phyloP scores from a whole-genome alignment of 2,113 vertebrate genomes.

The Myocastor coypus region DNA sequence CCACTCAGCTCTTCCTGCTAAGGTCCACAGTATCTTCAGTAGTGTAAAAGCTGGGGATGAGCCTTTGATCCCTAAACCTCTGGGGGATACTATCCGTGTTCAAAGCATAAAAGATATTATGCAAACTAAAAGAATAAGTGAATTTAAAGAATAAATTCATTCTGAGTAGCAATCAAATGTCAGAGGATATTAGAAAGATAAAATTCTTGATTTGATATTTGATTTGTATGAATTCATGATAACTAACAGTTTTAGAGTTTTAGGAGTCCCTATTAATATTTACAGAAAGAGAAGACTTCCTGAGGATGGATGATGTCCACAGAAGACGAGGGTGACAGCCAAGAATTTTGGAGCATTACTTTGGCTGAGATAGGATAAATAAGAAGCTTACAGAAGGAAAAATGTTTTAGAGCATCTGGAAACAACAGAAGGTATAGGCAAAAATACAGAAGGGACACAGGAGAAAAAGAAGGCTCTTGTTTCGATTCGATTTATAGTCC shows the following conservation, averaged over 20 bases:
- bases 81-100: neutral
- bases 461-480: neutral
- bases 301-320: neutral
- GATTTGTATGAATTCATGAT: neutral
- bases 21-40: neutral
- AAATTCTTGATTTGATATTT: conserved; percentile 4
- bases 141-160: conserved; percentile 45
- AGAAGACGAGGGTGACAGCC: neutral
- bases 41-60: neutral
- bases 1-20: neutral
- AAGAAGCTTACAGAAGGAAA: neutral
- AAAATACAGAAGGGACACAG: neutral
- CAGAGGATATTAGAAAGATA: conserved; percentile 9
- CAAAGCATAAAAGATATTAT: neutral
- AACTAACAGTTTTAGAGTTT: neutral
- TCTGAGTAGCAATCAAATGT: neutral
- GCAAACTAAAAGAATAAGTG: conserved; percentile 12
- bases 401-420: neutral
- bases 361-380: neutral
- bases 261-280: neutral
- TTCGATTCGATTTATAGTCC: neutral
- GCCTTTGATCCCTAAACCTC: neutral
- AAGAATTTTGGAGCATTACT: neutral
- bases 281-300: conserved; percentile 5
- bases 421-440: neutral